Percentiles rank a stretch among this genome's conserved stretches.
phyloP scores from a whole-genome alignment of 2,888 invertebrate genomes.

The Elysia crispata region DNA sequence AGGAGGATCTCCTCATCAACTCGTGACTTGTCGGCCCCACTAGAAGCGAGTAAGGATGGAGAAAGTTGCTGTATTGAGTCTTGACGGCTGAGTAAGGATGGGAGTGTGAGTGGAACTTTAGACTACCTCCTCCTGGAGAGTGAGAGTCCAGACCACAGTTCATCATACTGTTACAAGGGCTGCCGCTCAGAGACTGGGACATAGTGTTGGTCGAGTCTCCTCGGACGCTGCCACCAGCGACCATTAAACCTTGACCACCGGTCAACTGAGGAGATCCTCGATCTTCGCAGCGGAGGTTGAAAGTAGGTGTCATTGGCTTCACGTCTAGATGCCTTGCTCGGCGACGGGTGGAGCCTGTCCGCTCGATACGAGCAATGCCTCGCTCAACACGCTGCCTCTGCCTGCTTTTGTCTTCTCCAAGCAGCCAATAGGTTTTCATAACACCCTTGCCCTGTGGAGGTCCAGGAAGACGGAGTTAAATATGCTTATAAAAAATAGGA shows the following conservation, averaged over 20 bases:
- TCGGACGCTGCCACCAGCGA: not conserved
- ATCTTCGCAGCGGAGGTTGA: constrained; percentile 34
- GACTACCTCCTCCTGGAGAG: constrained; percentile 3
- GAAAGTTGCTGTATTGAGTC: constrained; percentile 36
- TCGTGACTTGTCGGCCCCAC: constrained; percentile 55
- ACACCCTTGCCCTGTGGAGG: constrained; percentile 75
- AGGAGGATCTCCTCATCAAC: constrained; percentile 54
- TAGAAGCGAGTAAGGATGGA: constrained; percentile 52
- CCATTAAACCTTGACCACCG: no score
- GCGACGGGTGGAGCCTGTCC: constrained; percentile 32
- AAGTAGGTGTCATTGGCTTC: constrained; percentile 22
- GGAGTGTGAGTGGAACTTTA: not conserved
- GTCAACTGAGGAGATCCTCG: constrained; percentile 29
- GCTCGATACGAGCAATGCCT: constrained; percentile 42
- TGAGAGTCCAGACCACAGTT: not conserved
- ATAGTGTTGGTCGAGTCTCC: not conserved
- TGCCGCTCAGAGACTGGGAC: not conserved
- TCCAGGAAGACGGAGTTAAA: no score
- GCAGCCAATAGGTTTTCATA: constrained; percentile 76
- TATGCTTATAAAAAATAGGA: no score
- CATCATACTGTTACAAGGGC: not conserved
- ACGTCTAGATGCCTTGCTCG: constrained; percentile 13
- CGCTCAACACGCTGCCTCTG: constrained; percentile 57
- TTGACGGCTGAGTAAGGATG: constrained; percentile 36
- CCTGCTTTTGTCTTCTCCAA: constrained; percentile 68